phyloP scores from a whole-genome alignment of 2,797 vertebrate species.

The Gobionotothen gibberifrons region DNA sequence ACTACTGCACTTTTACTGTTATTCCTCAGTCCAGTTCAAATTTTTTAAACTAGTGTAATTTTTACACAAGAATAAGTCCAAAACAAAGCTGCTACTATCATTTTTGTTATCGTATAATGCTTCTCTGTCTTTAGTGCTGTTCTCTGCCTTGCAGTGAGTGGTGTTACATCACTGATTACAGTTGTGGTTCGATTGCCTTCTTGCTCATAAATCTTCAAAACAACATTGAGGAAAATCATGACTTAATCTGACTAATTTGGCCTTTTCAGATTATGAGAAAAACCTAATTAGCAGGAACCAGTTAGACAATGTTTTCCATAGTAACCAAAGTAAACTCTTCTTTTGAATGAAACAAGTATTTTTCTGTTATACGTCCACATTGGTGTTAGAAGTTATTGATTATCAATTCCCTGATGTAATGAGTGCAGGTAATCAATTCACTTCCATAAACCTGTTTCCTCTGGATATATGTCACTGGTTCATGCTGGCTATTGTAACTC shows the following conservation, averaged over 20 bases:
- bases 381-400: slow-evolving; percentile 50
- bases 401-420: slow-evolving; percentile 49
- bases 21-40: not conserved
- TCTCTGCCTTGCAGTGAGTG: not conserved
- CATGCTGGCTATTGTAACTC: slow-evolving; percentile 25
- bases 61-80: slow-evolving; percentile 1
- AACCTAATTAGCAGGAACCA: slow-evolving; percentile 27
- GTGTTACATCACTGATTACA: slow-evolving; percentile 17
- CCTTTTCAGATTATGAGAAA: slow-evolving; percentile 38
- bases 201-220: slow-evolving; percentile 24
- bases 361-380: not conserved
- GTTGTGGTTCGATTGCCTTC: slow-evolving; percentile 30
- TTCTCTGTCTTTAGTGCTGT: slow-evolving; percentile 17
- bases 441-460: slow-evolving; percentile 53
- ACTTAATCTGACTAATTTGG: slow-evolving; percentile 22
- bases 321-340: slow-evolving; percentile 18
- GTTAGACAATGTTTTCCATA: slow-evolving; percentile 19
- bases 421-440: slow-evolving; percentile 19
- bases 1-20: not conserved
- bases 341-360: slow-evolving; percentile 4
- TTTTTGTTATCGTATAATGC: not conserved
- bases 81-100: not conserved
- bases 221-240: slow-evolving; percentile 4
- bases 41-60: not conserved
- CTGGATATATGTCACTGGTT: slow-evolving; percentile 36